Evolutionary conservation across 2,113 vertebrate species (phyloP).

Genomic region (Mobula hypostoma): DNA sequence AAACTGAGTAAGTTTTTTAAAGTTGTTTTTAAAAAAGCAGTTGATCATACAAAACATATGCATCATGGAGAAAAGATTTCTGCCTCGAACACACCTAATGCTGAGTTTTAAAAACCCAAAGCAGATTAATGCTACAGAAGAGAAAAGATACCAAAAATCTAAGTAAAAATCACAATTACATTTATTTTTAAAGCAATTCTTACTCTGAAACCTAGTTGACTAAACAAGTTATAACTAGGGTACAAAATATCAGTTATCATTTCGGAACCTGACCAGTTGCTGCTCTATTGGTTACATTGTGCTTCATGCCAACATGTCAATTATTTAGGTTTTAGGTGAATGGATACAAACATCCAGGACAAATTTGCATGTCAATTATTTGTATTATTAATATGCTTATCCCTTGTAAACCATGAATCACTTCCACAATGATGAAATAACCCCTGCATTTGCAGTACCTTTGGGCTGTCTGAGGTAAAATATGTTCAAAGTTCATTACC

Average conservation of each 20-base stretch:
- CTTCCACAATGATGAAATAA: no score
- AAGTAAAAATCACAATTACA: neutral
- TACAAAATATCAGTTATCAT: neutral
- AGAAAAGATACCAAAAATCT: neutral
- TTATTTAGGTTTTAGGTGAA: neutral
- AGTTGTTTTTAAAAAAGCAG: neutral
- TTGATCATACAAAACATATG: neutral
- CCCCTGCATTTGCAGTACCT: no score
- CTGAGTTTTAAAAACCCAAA: neutral
- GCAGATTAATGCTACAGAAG: neutral
- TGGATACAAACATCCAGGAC: neutral
- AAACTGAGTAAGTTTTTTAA: no score
- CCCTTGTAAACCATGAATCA: neutral
- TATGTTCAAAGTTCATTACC: no score
- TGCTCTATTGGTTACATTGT: neutral
- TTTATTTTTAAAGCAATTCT: neutral
- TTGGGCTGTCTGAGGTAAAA: no score
- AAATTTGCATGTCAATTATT: neutral
- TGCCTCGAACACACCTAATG: neutral
- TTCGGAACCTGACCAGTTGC: neutral
- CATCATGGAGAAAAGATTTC: neutral
- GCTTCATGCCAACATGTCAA: neutral
- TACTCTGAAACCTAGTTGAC: neutral
- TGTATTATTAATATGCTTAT: neutral
- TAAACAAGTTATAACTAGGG: neutral